Percentiles rank a stretch among this genome's conserved stretches.
phyloP scores from a whole-genome alignment of 2,888 invertebrate genomes.

The Creontiades dilutus region DNA sequence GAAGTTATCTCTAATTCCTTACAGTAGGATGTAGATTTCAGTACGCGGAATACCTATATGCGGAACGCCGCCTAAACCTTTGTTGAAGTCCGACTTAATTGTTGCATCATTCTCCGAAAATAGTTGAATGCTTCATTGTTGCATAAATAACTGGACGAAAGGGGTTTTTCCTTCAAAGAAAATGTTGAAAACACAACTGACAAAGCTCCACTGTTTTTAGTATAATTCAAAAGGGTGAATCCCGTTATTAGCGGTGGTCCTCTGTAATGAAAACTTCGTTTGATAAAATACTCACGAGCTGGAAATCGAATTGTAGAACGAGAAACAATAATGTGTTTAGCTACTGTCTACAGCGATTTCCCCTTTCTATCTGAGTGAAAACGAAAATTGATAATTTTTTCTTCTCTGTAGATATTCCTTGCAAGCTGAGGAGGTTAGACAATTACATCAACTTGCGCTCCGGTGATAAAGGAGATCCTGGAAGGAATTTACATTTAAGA shows the following conservation, averaged over 20 bases:
- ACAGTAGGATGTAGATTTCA: too few species aligned
- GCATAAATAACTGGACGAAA: too few species aligned
- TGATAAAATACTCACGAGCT: not conserved
- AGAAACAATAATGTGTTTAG: constrained; percentile 58
- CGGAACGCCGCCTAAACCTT: too few species aligned
- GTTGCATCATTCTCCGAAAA: too few species aligned
- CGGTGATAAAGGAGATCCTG: constrained; percentile 56
- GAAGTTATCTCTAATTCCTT: too few species aligned
- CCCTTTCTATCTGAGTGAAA: not conserved
- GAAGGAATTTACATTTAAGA: constrained; percentile 60
- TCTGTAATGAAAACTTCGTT: constrained; percentile 44
- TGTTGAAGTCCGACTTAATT: too few species aligned
- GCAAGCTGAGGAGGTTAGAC: not conserved
- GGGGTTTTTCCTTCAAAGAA: not conserved
- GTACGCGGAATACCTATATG: too few species aligned
- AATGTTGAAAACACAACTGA: not conserved
- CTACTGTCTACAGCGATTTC: not conserved
- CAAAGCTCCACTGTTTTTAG: not conserved
- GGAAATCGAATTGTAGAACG: constrained; percentile 4
- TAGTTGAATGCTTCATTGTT: too few species aligned
- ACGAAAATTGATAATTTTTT: not conserved
- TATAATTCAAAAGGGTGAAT: not conserved
- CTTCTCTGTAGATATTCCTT: not conserved
- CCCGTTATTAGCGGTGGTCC: not conserved
- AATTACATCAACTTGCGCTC: constrained; percentile 59